Evolutionary conservation across 2,797 vertebrate species (phyloP), one percentile per base, ranked within the genome.

Genomic region (Falco columbarius): DNA sequence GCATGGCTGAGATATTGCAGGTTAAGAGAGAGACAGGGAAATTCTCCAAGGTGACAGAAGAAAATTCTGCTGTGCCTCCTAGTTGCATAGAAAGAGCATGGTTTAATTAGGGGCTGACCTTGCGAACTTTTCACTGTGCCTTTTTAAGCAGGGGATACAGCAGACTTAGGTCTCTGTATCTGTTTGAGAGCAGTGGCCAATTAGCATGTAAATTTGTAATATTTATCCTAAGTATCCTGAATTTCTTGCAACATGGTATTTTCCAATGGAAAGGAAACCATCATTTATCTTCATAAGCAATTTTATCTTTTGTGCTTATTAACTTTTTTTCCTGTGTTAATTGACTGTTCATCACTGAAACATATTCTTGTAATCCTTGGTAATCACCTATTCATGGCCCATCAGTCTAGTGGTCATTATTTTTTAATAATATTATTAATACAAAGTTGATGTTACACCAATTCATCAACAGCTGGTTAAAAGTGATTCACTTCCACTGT

Each of bases 341-440:
- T 92, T 26, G 81, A 15, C 61, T 58, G 20, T 66, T 92, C 71
- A 46, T 67, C 49, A 29, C 36, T 62, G 58, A 90, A 58, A 38
- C 58, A 21, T 80, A 54, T 49, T 92, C 63, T 56, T 90, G 63
- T 68, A 76, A 3, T 88, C 58, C 22, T 89, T 3, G 2, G 34
- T 61, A 83, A 83, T 89, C 72, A 42, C 59, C 63, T 76, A 20
- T 67, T 85, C 71, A 65, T 40, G 49, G 63, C 59, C 65, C 90
- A 80, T 88, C 72, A 59, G 55, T 90, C 72, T 72, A 55, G 26
- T 4, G 47, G 80, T 76, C 54, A 61, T 80, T 80, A 83, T 86
- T 80, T 85, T 80, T 86, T 94, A 80, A 85, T 79, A 44, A 85
- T 79, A 44, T 42, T 75, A 72, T 94, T 95, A 90, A 89, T 89